Evolutionary conservation across 1,140 invertebrate genomes (phyloP).

Genomic region (Lamellibrachia luymesi): DNA sequence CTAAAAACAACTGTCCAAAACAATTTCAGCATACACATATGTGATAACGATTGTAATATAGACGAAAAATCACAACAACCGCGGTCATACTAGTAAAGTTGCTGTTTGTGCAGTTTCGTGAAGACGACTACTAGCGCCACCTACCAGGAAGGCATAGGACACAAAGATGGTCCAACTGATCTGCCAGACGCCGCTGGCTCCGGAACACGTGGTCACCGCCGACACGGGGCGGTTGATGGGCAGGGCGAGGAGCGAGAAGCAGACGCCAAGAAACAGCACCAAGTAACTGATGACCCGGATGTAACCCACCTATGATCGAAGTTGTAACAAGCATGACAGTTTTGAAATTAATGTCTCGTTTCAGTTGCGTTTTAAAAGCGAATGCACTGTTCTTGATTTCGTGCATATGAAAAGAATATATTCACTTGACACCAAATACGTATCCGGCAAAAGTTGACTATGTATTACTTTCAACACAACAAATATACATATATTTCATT

Average conservation of each 20-base stretch:
- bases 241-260: not conserved
- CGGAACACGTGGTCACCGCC: not conserved
- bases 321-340: not conserved
- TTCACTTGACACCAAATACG: too few species aligned
- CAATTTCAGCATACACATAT: not conserved
- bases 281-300: not conserved
- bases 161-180: not conserved
- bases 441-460: too few species aligned
- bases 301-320: not conserved
- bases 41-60: not conserved
- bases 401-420: too few species aligned
- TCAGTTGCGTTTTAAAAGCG: too few species aligned
- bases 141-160: not conserved
- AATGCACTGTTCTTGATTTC: too few species aligned
- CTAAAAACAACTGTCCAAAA: too few species aligned
- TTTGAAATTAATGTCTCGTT: too few species aligned
- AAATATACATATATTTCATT: too few species aligned
- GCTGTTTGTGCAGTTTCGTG: not conserved
- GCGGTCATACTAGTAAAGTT: too few species aligned
- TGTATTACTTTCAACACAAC: too few species aligned
- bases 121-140: not conserved
- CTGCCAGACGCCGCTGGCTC: not conserved
- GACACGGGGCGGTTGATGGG: not conserved
- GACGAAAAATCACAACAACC: too few species aligned
- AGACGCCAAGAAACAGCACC: not conserved